Evolutionary conservation across 2,797 vertebrate genomes (phyloP), one percentile per base, ranked within the genome.

Genomic region (Cygnus olor): DNA sequence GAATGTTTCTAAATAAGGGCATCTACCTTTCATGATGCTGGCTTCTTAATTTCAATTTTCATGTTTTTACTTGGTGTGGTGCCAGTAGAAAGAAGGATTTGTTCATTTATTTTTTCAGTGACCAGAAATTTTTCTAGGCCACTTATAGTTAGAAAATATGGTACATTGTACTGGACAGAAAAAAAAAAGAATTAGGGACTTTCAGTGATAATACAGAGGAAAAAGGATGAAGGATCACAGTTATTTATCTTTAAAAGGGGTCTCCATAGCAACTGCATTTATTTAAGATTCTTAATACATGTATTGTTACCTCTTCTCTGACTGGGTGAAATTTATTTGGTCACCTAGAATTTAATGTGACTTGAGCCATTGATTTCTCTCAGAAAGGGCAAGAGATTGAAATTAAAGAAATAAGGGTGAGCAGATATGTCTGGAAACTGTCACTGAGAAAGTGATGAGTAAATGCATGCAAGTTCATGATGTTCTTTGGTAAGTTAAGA

Each of bases 1-100:
- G 45, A 84, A 81, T 80, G 30, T 70, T 93, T 93, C 40, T 91
- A 83, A 93, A 72, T 49, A 85, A 44, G 89, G 73, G 11, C 72
- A 70, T 94, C 84, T 14, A 69, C 90, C 64, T 80, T 85, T 88
- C 56, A 65, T 0, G 0, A 47, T 53, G 54, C 22, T 86, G 42
- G 64, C 53, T 66, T 86, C 63, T 68, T 69, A 69, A 86, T 11
- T 69, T 91, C 34, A 27, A 19, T 84, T 91, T 45, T 51, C 9
- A 4, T 88, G 25, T 60, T 86, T 92, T 47, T 53, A 56, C 30
- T 86, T 95, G 70, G 17, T 76, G 54, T 86, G 11, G 5, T 90
- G 49, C 66, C 66, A 84, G 32, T 45, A 81, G 34, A 81, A 93
- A 57, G n/a, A 58, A 64, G 7, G 11, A 81, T 89, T 93, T 84